Evolutionary conservation across 2,797 vertebrate genomes (phyloP).

Genomic region (Hylomyscus alleni): DNA sequence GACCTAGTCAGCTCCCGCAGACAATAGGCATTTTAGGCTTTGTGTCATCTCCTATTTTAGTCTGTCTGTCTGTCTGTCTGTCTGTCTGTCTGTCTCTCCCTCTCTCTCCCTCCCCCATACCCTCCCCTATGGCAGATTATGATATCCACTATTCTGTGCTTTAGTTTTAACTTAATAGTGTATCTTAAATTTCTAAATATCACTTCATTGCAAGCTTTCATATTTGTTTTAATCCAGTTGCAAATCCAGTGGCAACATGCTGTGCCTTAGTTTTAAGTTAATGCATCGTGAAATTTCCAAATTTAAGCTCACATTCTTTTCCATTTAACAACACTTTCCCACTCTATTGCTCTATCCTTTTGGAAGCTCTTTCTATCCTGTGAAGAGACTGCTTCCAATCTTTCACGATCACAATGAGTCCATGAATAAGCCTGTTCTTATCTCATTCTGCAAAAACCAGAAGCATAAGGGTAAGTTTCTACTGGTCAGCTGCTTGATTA

Average conservation of each 20-base stretch:
- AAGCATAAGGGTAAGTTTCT: slow-evolving; percentile 55
- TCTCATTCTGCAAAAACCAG: slow-evolving; percentile 1
- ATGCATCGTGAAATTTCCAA: slow-evolving; percentile 10
- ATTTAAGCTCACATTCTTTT: slow-evolving; percentile 1
- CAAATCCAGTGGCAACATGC: neutral
- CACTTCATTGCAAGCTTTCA: neutral
- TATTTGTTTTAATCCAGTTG: neutral
- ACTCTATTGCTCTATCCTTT: neutral
- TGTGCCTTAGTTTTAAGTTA: neutral
- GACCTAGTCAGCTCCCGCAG: neutral
- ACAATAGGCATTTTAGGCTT: neutral
- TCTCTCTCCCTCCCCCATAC: neutral
- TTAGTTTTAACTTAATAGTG: slow-evolving; percentile 2
- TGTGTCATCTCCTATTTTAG: neutral
- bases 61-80: too few relatives aligned
- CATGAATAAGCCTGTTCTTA: slow-evolving; percentile 62
- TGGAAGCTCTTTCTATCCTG: neutral
- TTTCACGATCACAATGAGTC: slow-evolving; percentile 42
- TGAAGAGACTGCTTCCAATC: neutral
- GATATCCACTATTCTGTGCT: neutral
- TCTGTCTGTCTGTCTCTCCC: too few relatives aligned
- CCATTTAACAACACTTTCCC: neutral
- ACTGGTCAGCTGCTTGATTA: slow-evolving; percentile 32
- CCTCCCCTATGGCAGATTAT: neutral
- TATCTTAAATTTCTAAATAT: slow-evolving; percentile 19